These are phyloP conservation scores for Poeciliopsis presidionis DNA, from an alignment of 2,797 vertebrate species.

Conservation along the genomic window DNA sequence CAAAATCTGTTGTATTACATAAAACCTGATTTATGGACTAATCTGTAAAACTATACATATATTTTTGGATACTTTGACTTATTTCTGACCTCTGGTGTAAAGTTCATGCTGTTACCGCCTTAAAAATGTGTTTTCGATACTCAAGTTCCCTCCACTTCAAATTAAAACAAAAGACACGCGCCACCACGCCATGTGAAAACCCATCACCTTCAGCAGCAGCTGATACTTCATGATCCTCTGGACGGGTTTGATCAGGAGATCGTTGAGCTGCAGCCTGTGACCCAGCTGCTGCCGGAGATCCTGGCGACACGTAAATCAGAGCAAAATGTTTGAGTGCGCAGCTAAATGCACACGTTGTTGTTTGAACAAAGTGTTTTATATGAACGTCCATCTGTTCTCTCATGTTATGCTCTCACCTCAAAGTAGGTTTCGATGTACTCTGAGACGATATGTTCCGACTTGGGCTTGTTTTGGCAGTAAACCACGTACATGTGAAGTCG, in stretches of 20 bases:
- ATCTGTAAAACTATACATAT: not conserved
- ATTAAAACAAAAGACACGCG: not conserved
- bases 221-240: conserved; percentile 99
- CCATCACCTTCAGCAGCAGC: conserved; percentile 90
- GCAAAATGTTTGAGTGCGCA: not conserved
- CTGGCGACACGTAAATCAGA: conserved; percentile 67
- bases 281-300: conserved; percentile 93
- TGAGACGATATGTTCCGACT: conserved; percentile 96
- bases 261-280: conserved; percentile 93
- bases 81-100: not conserved
- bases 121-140: not conserved
- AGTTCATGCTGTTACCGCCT: not conserved
- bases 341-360: not conserved
- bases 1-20: not conserved
- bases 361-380: not conserved
- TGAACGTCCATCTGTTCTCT: not conserved
- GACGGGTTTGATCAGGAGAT: conserved; percentile 96
- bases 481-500: conserved; percentile 98
- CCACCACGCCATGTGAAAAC: not conserved
- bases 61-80: no score
- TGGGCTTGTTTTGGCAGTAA: conserved; percentile 99
- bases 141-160: not conserved
- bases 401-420: conserved; percentile 81
- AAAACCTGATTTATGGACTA: not conserved
- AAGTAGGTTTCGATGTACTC: conserved; percentile 97